These are phyloP conservation scores for Sebastes aleutianus DNA, from an alignment of 2,797 vertebrate genomes.

Conservation along the genomic window DNA sequence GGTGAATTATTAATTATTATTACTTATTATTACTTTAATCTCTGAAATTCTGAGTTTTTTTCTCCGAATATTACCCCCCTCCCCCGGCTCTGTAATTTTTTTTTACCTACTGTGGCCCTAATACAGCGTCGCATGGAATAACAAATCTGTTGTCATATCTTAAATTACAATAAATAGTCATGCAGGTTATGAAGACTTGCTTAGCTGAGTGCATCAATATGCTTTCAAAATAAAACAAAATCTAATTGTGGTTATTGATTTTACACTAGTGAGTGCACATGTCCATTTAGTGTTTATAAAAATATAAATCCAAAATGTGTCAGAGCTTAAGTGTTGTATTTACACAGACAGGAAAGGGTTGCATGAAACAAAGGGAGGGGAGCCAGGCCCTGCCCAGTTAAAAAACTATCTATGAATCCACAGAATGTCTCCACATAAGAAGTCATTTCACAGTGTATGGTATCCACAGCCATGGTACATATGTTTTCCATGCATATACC, in stretches of 20 bases:
- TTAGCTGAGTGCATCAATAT: neutral
- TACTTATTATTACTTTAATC: no score
- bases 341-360: neutral
- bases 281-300: neutral
- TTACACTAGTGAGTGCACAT: neutral
- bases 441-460: neutral
- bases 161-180: neutral
- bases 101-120: no score
- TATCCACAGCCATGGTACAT: neutral
- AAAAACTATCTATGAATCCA: neutral
- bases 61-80: fast-evolving
- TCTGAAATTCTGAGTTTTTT: no score
- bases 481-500: no score
- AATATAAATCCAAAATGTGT: neutral
- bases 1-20: no score
- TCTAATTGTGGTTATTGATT: neutral
- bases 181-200: neutral
- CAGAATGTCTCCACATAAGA: neutral
- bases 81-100: no score
- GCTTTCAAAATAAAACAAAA: neutral
- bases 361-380: neutral
- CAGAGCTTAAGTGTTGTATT: neutral
- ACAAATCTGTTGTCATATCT: neutral
- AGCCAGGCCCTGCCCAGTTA: neutral
- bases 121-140: neutral